These are phyloP conservation scores for Bhutanitis thaidina DNA, from an alignment of 2,888 invertebrate species.

Conservation along the genomic window DNA sequence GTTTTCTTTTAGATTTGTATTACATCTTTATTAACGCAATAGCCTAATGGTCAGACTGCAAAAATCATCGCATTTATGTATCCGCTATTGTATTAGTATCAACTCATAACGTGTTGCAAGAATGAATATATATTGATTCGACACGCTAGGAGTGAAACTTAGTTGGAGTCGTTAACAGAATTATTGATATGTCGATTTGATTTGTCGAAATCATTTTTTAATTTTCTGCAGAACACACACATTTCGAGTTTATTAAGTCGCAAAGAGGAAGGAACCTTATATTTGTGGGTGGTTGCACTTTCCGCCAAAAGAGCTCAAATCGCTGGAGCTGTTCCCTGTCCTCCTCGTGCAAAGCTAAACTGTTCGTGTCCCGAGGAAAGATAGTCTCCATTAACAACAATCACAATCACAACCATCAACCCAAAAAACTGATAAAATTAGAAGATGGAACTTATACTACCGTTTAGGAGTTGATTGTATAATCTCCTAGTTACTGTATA, in stretches of 20 bases:
- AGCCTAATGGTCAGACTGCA: too few relatives aligned
- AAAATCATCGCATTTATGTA: too few relatives aligned
- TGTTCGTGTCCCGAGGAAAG: conserved; percentile 28
- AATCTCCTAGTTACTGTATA: too few relatives aligned
- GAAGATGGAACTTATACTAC: background rate
- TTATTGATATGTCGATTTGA: too few relatives aligned
- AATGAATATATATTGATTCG: too few relatives aligned
- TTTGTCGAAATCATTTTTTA: too few relatives aligned
- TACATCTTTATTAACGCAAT: too few relatives aligned
- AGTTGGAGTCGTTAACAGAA: too few relatives aligned
- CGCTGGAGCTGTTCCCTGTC: conserved; percentile 34
- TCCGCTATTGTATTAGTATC: too few relatives aligned
- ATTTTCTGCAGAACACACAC: background rate
- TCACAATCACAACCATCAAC: background rate
- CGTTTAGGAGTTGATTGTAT: background rate
- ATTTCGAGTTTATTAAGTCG: background rate
- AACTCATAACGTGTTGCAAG: too few relatives aligned
- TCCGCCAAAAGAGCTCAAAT: conserved; percentile 18
- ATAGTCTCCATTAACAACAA: conserved; percentile 19
- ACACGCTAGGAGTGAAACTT: too few relatives aligned
- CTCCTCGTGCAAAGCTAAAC: conserved; percentile 30
- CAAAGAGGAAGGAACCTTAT: conserved; percentile 30
- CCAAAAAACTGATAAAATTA: background rate
- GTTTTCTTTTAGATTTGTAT: too few relatives aligned
- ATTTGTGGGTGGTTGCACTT: conserved; percentile 36